phyloP scores from a whole-genome alignment of 2,113 vertebrate genomes.

The Halichoeres trimaculatus region DNA sequence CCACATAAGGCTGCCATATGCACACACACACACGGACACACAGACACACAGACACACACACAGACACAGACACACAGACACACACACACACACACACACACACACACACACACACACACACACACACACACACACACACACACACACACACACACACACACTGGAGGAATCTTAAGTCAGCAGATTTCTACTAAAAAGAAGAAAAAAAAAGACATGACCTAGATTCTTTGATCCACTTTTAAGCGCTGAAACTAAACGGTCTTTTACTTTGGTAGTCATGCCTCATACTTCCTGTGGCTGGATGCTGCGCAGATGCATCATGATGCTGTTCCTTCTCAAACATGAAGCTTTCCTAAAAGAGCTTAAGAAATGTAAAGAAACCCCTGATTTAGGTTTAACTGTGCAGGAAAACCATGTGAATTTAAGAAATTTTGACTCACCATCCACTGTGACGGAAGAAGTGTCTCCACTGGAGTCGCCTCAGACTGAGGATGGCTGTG shows the following conservation, averaged over 20 bases:
- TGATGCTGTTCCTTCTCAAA: slow-evolving; percentile 27
- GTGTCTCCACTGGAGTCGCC: neutral
- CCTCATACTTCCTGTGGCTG: neutral
- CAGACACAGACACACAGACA: neutral
- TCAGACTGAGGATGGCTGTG: slow-evolving; percentile 31
- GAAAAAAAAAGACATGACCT: neutral
- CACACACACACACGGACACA: slow-evolving; percentile 5
- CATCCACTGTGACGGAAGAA: slow-evolving; percentile 41
- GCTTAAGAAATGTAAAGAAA: neutral
- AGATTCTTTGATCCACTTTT: neutral
- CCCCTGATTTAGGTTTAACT: neutral
- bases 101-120: slow-evolving; percentile 8
- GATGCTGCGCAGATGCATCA: slow-evolving; percentile 15
- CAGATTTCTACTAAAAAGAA: neutral
- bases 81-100: neutral
- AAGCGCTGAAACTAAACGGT: neutral
- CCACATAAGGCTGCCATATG: neutral
- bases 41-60: neutral
- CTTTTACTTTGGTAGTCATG: neutral
- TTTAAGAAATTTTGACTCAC: slow-evolving; percentile 63
- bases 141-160: neutral
- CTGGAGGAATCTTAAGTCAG: neutral
- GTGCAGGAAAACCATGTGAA: neutral
- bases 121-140: no score
- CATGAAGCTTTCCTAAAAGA: neutral